Conservation (phyloP, 2,113 vertebrate genomes). For the Pygoscelis antarcticus region DNA sequence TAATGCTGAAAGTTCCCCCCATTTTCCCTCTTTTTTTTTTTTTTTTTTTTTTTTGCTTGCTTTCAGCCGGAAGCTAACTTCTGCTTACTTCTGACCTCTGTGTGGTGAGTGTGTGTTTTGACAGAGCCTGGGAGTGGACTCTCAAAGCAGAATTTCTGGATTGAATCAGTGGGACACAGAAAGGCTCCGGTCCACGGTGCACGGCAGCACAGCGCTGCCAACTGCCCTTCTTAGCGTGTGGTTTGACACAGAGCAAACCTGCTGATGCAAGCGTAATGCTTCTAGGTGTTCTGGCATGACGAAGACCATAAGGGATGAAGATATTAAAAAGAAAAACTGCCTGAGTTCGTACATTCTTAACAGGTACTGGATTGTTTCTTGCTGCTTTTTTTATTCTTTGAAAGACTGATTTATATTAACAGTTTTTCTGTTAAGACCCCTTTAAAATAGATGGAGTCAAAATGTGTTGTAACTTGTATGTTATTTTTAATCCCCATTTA, state of each 20-base stretch:
- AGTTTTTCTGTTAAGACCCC: not conserved
- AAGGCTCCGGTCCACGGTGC: not conserved
- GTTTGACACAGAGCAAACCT: not conserved
- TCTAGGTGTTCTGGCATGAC: not conserved
- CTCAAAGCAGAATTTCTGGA: not conserved
- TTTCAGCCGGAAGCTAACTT: not conserved
- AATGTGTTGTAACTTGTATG: not conserved
- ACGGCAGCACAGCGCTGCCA: rapidly evolving
- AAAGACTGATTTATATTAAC: not conserved
- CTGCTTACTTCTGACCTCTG: not conserved
- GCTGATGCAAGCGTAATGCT: not conserved
- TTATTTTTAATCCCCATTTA: not conserved
- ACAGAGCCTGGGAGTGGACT: not conserved
- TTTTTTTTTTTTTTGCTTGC: not conserved
- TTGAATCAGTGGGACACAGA: not conserved
- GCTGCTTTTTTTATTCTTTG: not conserved
- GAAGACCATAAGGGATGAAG: not conserved
- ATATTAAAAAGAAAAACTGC: not conserved
- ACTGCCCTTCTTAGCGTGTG: rapidly evolving
- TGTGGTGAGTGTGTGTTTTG: not conserved
- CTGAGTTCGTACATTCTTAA: not conserved
- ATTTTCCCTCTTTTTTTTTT: not conserved
- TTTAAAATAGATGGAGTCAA: not conserved
- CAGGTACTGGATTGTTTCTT: not conserved
- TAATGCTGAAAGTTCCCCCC: not conserved